Conservation (phyloP, 2,797 vertebrate genomes). For the Miichthys miiuy region DNA sequence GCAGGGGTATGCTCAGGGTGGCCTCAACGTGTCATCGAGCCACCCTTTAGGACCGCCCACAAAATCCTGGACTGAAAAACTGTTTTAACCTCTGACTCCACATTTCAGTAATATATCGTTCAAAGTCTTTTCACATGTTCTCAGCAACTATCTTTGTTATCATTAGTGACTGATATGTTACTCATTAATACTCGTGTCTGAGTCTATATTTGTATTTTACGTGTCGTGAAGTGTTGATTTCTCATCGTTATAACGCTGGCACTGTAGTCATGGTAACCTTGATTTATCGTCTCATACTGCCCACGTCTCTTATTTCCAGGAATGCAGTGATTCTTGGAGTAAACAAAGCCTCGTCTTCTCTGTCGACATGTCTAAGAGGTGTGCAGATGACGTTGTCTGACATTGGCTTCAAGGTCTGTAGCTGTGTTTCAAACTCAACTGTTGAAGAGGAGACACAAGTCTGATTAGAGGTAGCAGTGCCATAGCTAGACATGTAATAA, state of each 20-base stretch:
- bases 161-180: no score
- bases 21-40: no score
- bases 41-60: no score
- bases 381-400: neutral
- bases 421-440: neutral
- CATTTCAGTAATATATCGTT: no score
- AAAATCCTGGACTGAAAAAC: no score
- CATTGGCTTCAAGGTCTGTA: neutral
- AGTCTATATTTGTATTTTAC: neutral
- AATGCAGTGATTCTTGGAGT: neutral
- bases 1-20: no score
- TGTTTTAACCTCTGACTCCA: no score
- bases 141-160: no score
- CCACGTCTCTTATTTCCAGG: neutral
- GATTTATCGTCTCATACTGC: neutral
- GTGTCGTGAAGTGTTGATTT: neutral
- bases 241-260: neutral
- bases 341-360: neutral
- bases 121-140: no score
- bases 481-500: neutral
- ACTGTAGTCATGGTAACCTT: conserved; percentile 5
- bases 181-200: no score
- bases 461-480: neutral
- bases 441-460: neutral
- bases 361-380: neutral